phyloP scores from a whole-genome alignment of 2,888 invertebrate genomes.

The Norana najaformis region DNA sequence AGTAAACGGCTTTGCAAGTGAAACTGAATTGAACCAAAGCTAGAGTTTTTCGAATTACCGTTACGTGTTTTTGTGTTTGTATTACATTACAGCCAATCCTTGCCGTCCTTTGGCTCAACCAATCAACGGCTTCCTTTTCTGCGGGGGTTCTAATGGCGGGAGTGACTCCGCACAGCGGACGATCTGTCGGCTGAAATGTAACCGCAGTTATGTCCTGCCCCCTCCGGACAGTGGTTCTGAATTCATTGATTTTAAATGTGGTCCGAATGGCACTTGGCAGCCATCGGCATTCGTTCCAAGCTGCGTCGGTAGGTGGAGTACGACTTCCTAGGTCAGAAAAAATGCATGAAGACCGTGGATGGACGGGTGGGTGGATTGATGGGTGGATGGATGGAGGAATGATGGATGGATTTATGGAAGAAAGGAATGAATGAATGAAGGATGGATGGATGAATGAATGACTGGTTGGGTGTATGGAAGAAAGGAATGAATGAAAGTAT shows the following conservation, averaged over 20 bases:
- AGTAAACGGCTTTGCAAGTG: background rate
- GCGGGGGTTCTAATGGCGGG: constrained; percentile 39
- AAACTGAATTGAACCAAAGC: background rate
- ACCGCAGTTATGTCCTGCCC: constrained; percentile 39
- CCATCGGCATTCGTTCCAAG: constrained; percentile 41
- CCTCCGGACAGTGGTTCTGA: constrained; percentile 16
- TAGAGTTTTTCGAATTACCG: background rate
- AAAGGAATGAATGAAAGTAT: background rate
- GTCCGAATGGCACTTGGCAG: constrained; percentile 41
- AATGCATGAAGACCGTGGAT: too few species aligned
- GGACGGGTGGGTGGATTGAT: background rate
- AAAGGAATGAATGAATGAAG: background rate
- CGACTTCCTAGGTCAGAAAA: background rate
- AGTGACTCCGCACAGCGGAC: constrained; percentile 36
- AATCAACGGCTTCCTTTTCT: constrained; percentile 42
- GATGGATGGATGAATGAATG: background rate
- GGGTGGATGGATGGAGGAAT: background rate
- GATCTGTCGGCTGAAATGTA: constrained; percentile 39
- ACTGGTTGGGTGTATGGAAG: background rate
- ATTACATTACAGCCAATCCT: constrained; percentile 42
- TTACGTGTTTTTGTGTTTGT: background rate
- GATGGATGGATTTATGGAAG: background rate
- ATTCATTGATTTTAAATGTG: constrained; percentile 32
- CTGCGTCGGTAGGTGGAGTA: constrained; percentile 43
- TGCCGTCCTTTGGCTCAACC: constrained; percentile 42